Evolutionary conservation across 2,113 vertebrate species (phyloP).

Genomic region (Connochaetes taurinus): DNA sequence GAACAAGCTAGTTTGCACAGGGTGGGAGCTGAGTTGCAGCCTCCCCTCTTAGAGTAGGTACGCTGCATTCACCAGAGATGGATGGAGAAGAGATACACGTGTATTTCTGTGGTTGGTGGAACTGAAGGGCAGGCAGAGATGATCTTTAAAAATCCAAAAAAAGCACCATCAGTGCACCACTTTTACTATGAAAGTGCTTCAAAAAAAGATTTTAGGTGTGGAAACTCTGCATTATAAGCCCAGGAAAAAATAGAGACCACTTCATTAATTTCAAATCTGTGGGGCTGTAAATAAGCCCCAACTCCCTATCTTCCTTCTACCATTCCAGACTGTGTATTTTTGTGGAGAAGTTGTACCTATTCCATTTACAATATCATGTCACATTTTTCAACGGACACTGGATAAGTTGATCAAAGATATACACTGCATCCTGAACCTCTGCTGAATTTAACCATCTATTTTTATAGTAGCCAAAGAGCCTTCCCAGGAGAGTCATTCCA

Average conservation of each 20-base stretch:
- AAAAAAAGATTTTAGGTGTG: background rate
- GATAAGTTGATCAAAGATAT: slow-evolving; percentile 42
- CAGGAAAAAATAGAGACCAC: background rate
- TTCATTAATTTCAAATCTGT: background rate
- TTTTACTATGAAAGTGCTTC: slow-evolving; percentile 26
- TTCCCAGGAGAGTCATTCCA: background rate
- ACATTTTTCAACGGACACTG: slow-evolving; percentile 31
- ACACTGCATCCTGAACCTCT: background rate
- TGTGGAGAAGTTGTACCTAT: background rate
- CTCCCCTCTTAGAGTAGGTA: background rate
- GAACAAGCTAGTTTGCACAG: background rate
- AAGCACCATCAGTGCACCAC: slow-evolving; percentile 51
- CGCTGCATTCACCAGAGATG: slow-evolving; percentile 53
- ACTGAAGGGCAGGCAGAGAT: slow-evolving; percentile 72
- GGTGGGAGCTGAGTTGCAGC: background rate
- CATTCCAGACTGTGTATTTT: background rate
- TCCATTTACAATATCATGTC: slow-evolving; percentile 46
- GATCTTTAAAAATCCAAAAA: slow-evolving; percentile 73
- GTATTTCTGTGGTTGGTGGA: slow-evolving; percentile 31
- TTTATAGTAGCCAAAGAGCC: slow-evolving; percentile 50
- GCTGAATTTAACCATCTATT: slow-evolving; percentile 52
- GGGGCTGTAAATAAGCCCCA: background rate
- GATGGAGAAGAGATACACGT: slow-evolving; percentile 81
- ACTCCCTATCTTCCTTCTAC: background rate
- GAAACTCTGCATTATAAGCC: background rate